These are phyloP conservation scores for Festucalex cinctus DNA, from an alignment of 2,113 vertebrate genomes.

Conservation along the genomic window DNA sequence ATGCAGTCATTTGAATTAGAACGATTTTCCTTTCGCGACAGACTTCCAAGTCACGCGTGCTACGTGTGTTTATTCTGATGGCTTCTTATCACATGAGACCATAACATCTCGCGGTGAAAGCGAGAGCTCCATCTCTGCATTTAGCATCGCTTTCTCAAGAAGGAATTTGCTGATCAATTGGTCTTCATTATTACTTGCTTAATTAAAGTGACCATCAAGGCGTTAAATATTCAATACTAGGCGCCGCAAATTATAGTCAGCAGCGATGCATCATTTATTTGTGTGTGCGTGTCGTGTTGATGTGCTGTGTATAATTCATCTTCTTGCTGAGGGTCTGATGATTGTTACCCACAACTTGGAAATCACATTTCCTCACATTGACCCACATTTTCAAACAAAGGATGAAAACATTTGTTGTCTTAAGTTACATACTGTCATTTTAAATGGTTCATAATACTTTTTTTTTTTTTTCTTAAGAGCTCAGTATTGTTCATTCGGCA, in stretches of 20 bases:
- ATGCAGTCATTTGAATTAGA: constrained; percentile 29
- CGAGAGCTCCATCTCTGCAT: constrained; percentile 7
- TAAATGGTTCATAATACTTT: too few species aligned
- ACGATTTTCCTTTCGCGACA: constrained; percentile 29
- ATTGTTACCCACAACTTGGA: not conserved
- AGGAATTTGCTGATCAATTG: constrained; percentile 24
- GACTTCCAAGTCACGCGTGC: constrained; percentile 26
- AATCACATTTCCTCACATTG: not conserved
- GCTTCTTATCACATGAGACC: constrained; percentile 2
- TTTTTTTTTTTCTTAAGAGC: too few species aligned
- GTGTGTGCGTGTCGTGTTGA: constrained; percentile 19
- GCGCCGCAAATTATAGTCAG: constrained; percentile 43
- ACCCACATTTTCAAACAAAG: not conserved
- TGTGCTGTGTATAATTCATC: not conserved
- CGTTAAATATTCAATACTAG: constrained; percentile 34
- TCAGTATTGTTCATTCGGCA: too few species aligned
- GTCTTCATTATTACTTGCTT: constrained; percentile 24
- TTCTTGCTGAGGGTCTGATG: not conserved
- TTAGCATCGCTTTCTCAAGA: constrained; percentile 16
- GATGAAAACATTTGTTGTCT: too few species aligned
- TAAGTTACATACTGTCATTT: too few species aligned
- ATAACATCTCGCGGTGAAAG: constrained; percentile 20
- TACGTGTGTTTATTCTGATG: constrained; percentile 25
- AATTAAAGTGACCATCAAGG: constrained; percentile 54
- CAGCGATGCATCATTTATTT: constrained; percentile 40